Conservation (phyloP, 2,113 vertebrate species). For the Eira barbara region DNA sequence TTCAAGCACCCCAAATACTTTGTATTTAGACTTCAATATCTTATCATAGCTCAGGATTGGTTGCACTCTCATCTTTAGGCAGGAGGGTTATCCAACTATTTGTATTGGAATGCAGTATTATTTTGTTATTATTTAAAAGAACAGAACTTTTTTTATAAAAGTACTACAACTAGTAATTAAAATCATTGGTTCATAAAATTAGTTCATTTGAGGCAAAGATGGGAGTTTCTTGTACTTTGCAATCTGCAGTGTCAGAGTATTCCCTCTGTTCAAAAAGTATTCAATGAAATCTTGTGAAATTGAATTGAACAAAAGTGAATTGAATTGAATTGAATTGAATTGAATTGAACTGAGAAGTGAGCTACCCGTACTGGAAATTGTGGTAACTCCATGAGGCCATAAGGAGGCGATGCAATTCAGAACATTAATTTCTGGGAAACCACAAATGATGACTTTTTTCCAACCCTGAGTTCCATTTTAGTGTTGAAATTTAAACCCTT, state of each 20-base stretch:
- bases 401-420: conserved; percentile 50
- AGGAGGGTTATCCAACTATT: background rate
- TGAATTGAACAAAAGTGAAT: background rate
- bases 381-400: background rate
- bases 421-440: background rate
- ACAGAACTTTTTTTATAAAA: background rate
- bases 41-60: background rate
- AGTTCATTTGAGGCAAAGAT: background rate
- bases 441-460: background rate
- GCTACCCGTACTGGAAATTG: background rate
- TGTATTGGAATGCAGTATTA: background rate
- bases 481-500: background rate
- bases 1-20: background rate
- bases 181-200: background rate
- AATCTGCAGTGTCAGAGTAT: background rate
- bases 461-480: background rate
- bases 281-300: background rate
- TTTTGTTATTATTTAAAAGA: background rate
- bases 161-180: background rate
- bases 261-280: background rate
- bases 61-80: background rate
- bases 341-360: background rate
- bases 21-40: background rate
- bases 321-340: background rate
- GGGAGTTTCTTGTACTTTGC: background rate